Conservation (phyloP, 2,888 invertebrate species). For the Pseudococcus viburni region DNA sequence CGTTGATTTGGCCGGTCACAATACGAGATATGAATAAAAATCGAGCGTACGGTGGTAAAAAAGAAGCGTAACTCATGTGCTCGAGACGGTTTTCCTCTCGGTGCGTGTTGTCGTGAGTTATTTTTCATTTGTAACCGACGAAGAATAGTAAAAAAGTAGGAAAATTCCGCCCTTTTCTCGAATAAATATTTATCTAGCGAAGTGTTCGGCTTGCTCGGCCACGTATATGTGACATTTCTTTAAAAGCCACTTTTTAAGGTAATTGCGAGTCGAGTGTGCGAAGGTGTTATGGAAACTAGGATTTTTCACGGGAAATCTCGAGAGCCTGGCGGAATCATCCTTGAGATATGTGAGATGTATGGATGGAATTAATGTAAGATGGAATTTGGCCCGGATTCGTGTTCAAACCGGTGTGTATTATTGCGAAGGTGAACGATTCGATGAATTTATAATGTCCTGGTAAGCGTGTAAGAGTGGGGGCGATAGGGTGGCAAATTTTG, state of each 20-base stretch:
- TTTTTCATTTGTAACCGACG: conserved; percentile 38
- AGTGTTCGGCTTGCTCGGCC: neutral
- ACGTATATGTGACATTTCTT: conserved; percentile 27
- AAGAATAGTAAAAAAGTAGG: conserved; percentile 36
- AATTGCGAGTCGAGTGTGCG: conserved; percentile 16
- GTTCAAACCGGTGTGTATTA: too few relatives aligned
- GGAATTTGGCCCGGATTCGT: too few relatives aligned
- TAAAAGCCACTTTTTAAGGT: conserved; percentile 43
- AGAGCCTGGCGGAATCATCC: neutral
- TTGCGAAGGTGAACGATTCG: too few relatives aligned
- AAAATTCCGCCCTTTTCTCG: neutral
- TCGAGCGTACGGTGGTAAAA: neutral
- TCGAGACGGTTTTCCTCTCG: neutral
- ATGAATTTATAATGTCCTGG: too few relatives aligned
- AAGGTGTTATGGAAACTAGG: neutral
- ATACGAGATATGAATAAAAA: conserved; percentile 49
- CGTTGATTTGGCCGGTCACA: conserved; percentile 36
- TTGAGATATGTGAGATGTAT: neutral
- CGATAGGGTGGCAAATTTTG: too few relatives aligned
- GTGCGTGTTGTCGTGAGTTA: neutral
- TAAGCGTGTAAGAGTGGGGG: too few relatives aligned
- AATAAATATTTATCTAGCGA: conserved; percentile 44
- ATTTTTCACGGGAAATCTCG: neutral
- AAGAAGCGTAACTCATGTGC: neutral
- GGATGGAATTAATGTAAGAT: too few relatives aligned